Base-by-base conservation (phyloP, 2,797 vertebrate genomes). In the Anguilla anguilla region DNA sequence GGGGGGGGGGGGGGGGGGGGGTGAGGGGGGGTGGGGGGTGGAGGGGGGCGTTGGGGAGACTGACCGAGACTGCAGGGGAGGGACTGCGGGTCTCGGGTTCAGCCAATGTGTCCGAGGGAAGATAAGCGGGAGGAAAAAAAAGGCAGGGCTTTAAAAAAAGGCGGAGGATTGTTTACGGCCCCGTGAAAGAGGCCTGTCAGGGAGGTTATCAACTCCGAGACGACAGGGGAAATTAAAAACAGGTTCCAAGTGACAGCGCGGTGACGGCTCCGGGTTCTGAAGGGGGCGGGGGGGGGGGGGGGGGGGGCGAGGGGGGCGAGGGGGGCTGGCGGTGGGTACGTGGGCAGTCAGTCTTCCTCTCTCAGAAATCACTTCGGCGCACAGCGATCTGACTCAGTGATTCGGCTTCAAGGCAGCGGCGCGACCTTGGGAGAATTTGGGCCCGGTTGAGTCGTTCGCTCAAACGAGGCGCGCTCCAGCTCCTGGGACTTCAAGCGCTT, bases 141-240 rank as follows among this genome's bases (percentile, higher is more conserved):
- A 86, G 90, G 90, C 90, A 90, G 69, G 82, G 92, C 90, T 91
- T 91, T 15, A 88, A 92, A 93, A 92, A 35, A 35, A 35, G 93
- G 91, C 59, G 85, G 89, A 83, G 86, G 91, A 90, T 91, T 90
- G 89, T 89, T 93, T 90, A 89, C 91, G 91, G 92, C 87, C 92
- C 92, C 93, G 85, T 92, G 92, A 94, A 94, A 93, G 92, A 93
- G 90, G 87, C 83, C 92, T 92, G 95, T 93, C 93, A 90, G 93
- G 91, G 91, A 93, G 95, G 94, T 95, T 94, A 95, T 95, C 94
- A 86, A 92, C 79, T 88, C 87, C 84, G 87, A 91, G 90, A 89
- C 91, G 87, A 87, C 88, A 87, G 91, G 87, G 89, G 88, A 72
- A 89, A 51, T 91, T 82, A 90, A 94, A 86, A 43, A 39, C 49